These are phyloP conservation scores for Karalla daura DNA, from an alignment of 2,797 vertebrate genomes.

Conservation along the genomic window DNA sequence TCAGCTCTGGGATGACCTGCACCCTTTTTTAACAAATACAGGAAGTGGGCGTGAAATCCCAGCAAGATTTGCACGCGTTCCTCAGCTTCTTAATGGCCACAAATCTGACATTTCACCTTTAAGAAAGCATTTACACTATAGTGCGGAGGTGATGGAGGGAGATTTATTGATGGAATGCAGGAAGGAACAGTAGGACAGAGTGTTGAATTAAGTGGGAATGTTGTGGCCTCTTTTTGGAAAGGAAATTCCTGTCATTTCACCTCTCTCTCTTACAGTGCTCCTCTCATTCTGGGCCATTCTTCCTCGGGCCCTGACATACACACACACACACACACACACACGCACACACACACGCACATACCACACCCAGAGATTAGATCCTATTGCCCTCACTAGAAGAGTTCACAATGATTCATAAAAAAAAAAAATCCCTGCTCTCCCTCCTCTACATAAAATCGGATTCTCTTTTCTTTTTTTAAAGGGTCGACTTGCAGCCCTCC, in stretches of 20 bases:
- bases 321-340: constrained; percentile 1
- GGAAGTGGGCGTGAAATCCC: constrained; percentile 34
- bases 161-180: constrained; percentile 9
- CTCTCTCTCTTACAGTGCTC: constrained; percentile 33
- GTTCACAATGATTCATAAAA: constrained; percentile 20
- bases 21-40: constrained; percentile 26
- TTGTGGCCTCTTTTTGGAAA: constrained; percentile 42
- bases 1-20: constrained; percentile 24
- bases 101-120: constrained; percentile 23
- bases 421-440: not conserved
- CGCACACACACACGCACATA: not conserved
- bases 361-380: constrained; percentile 28
- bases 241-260: constrained; percentile 72
- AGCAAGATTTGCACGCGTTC: not conserved
- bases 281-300: constrained; percentile 49
- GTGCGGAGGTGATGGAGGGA: not conserved
- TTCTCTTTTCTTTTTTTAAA: constrained; percentile 21
- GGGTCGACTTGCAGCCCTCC: constrained; percentile 26
- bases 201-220: constrained; percentile 31
- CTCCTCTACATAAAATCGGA: constrained; percentile 22
- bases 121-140: constrained; percentile 7
- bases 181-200: constrained; percentile 44
- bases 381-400: not conserved
- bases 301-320: constrained; percentile 48
- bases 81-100: constrained; percentile 10